phyloP scores from a whole-genome alignment of 1,140 invertebrate species.

The Tetranychus cinnabarinus region DNA sequence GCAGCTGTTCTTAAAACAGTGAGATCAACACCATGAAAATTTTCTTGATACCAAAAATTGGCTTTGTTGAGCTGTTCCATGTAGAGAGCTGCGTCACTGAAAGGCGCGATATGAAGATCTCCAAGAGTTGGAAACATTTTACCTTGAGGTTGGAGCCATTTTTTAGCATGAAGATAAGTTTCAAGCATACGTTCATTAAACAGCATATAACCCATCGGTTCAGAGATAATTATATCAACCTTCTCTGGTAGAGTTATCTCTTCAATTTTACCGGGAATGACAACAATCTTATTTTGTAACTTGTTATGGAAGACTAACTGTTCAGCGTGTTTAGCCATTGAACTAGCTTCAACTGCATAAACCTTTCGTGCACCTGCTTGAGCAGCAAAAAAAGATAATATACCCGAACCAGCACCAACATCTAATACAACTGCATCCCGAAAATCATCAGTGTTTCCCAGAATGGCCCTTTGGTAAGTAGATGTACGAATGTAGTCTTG shows the following conservation, averaged over 20 bases:
- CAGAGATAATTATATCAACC: slow-evolving; percentile 92
- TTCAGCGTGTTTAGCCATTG: slow-evolving; percentile 91
- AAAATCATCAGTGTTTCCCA: slow-evolving; percentile 80
- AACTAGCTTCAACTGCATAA: slow-evolving; percentile 93
- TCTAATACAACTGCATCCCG: slow-evolving; percentile 63
- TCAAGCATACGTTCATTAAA: slow-evolving; percentile 99
- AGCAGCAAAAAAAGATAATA: slow-evolving; percentile 91
- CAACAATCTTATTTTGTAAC: slow-evolving; percentile 55
- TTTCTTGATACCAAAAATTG: slow-evolving; percentile 95
- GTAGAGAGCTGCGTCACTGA: slow-evolving; percentile 88
- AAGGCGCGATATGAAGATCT: slow-evolving; percentile 92
- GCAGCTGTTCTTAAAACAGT: slow-evolving; percentile 68
- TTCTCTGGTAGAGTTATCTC: slow-evolving; percentile 83
- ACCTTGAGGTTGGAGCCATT: slow-evolving; percentile 70
- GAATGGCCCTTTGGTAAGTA: slow-evolving; percentile 90
- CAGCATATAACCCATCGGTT: slow-evolving; percentile 99
- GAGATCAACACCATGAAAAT: slow-evolving; percentile 92
- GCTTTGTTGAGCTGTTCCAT: slow-evolving; percentile 97
- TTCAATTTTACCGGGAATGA: slow-evolving; percentile 94
- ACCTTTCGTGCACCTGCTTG: slow-evolving; percentile 91
- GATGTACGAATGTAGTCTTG: slow-evolving; percentile 90
- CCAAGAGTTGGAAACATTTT: slow-evolving; percentile 91
- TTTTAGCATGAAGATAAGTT: slow-evolving; percentile 93
- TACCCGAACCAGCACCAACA: slow-evolving; percentile 89
- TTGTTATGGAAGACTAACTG: slow-evolving; percentile 73